Conservation (phyloP, 1,140 invertebrate genomes). For the Delia radicum region DNA sequence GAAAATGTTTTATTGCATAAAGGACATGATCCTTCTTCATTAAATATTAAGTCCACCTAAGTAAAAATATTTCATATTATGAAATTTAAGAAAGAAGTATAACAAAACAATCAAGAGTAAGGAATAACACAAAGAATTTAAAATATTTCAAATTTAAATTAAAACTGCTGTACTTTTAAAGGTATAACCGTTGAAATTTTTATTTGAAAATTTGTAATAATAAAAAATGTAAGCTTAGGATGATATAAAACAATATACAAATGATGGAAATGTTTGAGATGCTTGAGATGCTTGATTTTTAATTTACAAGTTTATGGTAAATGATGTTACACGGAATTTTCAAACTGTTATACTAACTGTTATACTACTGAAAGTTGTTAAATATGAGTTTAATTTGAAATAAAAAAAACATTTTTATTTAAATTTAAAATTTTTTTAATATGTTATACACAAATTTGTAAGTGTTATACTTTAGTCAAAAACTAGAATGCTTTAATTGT, state of each 20-base stretch:
- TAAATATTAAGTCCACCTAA: constrained; percentile 55
- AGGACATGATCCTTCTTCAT: constrained; percentile 57
- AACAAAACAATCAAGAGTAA: no score
- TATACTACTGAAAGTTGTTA: background rate
- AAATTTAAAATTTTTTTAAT: no score
- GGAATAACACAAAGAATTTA: no score
- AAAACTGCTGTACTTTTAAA: no score
- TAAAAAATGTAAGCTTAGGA: background rate
- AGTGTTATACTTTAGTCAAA: background rate
- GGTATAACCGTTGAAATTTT: background rate
- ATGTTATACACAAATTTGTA: background rate
- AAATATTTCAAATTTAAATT: no score
- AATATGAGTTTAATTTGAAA: background rate
- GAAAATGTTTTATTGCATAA: constrained; percentile 64
- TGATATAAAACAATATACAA: no score
- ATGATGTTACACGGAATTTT: background rate
- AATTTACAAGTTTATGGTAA: no score
- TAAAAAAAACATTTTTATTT: no score
- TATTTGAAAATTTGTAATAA: background rate
- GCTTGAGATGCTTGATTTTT: no score
- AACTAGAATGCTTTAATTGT: background rate
- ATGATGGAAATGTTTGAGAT: no score
- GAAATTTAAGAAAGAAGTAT: no score
- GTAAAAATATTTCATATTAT: no score
- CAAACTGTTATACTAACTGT: background rate